These are phyloP conservation scores for Itoplectis maculator DNA, from an alignment of 2,888 invertebrate genomes.

Conservation along the genomic window DNA sequence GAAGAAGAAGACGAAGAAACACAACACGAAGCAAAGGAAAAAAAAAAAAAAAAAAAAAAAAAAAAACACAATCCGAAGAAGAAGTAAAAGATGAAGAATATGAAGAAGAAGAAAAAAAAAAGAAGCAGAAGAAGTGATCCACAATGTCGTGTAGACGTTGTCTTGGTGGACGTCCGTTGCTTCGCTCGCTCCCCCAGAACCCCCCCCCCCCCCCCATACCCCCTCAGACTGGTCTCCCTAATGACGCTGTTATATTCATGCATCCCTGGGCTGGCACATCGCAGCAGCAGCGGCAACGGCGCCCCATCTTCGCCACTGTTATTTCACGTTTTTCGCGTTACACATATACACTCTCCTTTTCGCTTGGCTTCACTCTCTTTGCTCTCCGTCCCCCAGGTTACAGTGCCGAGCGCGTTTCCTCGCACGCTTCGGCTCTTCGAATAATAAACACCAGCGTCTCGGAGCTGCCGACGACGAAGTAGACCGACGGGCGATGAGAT, in stretches of 20 bases:
- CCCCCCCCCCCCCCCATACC: too few species aligned
- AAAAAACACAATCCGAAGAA: background rate
- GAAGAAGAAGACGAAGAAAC: conserved; percentile 45
- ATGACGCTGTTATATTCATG: conserved; percentile 65
- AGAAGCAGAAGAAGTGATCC: conserved; percentile 43
- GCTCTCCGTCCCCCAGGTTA: background rate
- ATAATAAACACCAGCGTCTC: conserved; percentile 45
- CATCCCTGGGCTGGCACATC: conserved; percentile 44
- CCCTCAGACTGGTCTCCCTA: conserved; percentile 33
- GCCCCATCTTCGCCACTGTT: conserved; percentile 32
- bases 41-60: conserved; percentile 11
- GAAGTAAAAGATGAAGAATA: conserved; percentile 15
- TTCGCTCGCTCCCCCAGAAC: conserved; percentile 7
- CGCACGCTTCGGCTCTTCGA: conserved; percentile 23
- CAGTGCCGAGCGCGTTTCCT: background rate
- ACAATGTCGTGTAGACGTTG: conserved; percentile 47
- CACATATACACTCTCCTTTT: background rate
- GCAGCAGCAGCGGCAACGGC: background rate
- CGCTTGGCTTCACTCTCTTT: conserved; percentile 5
- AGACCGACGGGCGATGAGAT: conserved; percentile 33
- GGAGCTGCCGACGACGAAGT: background rate
- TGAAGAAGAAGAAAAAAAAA: conserved; percentile 28
- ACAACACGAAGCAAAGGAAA: background rate
- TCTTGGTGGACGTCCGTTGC: conserved; percentile 22
- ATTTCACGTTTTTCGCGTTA: conserved; percentile 38